These are phyloP conservation scores for human (Homo sapiens) DNA, from an alignment of 2,113 vertebrate genomes.

Conservation along the genomic window DNA sequence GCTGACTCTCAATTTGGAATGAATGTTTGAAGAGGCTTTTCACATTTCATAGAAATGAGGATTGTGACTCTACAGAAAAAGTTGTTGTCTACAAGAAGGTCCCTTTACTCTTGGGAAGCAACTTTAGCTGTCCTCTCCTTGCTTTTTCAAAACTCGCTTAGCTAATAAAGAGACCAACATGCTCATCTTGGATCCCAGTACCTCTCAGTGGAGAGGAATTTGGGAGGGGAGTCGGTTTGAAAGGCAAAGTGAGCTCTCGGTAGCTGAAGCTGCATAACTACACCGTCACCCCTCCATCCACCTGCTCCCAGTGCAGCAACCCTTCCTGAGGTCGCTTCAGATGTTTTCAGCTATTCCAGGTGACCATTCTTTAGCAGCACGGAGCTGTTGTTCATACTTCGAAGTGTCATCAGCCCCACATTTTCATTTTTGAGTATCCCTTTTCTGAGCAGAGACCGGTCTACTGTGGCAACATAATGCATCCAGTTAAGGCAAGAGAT, in stretches of 20 bases:
- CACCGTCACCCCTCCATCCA: background rate
- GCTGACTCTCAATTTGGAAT: background rate
- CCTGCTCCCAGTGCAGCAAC: background rate
- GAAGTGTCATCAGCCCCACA: background rate
- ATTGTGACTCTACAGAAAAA: background rate
- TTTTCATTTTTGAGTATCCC: constrained; percentile 6
- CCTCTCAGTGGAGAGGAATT: background rate
- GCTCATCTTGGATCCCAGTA: background rate
- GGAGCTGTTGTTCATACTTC: background rate
- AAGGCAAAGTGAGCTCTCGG: background rate
- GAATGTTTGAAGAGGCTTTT: background rate
- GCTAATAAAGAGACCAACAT: background rate
- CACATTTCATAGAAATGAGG: background rate
- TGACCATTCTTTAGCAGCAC: background rate
- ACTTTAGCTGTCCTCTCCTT: background rate
- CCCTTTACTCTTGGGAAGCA: background rate
- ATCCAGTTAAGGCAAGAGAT: background rate
- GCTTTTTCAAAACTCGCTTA: background rate
- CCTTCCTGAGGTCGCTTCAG: background rate
- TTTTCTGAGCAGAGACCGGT: constrained; percentile 3
- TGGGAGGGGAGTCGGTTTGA: background rate
- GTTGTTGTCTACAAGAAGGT: background rate
- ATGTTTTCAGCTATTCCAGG: background rate
- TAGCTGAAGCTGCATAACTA: background rate
- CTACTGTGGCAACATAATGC: background rate